phyloP scores from a whole-genome alignment of 2,888 invertebrate genomes.

The Agrochola litura region DNA sequence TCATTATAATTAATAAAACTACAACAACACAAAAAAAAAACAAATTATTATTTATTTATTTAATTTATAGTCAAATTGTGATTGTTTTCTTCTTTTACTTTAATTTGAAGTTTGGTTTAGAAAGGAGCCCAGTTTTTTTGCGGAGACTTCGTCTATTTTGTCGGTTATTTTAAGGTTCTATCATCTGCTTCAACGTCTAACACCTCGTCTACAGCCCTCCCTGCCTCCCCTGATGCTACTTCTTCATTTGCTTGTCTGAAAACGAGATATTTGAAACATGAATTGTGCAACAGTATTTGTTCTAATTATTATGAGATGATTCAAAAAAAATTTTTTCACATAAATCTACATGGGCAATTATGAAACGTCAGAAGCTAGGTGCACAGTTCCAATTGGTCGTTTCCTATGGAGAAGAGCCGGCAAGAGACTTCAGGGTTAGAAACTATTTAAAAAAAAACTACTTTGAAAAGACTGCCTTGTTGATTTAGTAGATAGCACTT shows the following conservation, averaged over 20 bases:
- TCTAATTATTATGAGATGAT: background rate
- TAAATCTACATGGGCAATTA: no score
- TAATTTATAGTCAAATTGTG: background rate
- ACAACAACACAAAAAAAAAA: background rate
- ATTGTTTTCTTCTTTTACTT: background rate
- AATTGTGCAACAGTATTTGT: background rate
- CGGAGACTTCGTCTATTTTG: background rate
- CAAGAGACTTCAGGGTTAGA: no score
- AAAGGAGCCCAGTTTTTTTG: background rate
- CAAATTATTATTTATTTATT: conserved; percentile 17
- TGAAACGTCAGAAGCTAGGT: no score
- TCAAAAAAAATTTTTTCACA: no score
- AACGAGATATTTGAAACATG: background rate
- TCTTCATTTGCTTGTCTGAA: background rate
- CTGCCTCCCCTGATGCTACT: background rate
- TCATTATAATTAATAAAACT: background rate
- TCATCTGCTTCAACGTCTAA: no score
- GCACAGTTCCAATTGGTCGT: no score
- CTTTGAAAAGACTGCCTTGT: background rate
- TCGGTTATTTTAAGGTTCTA: no score
- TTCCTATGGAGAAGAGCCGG: no score
- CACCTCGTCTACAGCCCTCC: no score
- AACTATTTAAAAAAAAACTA: no score
- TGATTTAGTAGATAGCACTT: background rate
- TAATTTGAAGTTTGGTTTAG: background rate